phyloP scores from a whole-genome alignment of 1,140 invertebrate species.

The Nasonia giraulti region DNA sequence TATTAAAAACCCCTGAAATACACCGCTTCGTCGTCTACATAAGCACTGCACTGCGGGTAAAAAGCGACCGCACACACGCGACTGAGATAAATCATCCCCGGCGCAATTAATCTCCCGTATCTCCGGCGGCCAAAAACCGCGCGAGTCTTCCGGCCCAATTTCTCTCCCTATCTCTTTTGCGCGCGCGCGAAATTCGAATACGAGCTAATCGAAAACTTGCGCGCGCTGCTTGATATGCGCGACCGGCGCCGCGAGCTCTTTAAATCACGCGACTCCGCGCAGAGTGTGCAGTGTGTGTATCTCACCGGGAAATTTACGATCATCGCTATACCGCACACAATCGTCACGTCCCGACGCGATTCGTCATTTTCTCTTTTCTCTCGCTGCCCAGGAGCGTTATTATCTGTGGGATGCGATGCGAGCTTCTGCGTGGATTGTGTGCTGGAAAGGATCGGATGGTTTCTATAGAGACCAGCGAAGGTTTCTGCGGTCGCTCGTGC shows the following conservation, averaged over 20 bases:
- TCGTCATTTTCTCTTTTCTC: slow-evolving; percentile 29
- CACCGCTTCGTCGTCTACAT: not conserved
- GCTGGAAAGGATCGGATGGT: not conserved
- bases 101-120: slow-evolving; percentile 19
- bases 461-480: not conserved
- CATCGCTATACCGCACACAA: not conserved
- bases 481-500: not conserved
- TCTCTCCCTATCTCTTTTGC: not conserved
- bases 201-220: not conserved
- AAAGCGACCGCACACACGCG: not conserved
- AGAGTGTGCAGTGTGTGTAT: no score
- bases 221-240: not conserved
- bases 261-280: not conserved
- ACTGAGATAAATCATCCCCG: slow-evolving; percentile 8
- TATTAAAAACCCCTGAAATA: not conserved
- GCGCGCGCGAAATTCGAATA: not conserved
- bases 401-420: slow-evolving; percentile 1
- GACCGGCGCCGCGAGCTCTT: not conserved
- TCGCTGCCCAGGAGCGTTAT: not conserved
- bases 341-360: slow-evolving; percentile 38
- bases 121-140: not conserved
- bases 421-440: not conserved
- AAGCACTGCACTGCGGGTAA: not conserved
- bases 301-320: not conserved
- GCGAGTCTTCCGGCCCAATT: not conserved